phyloP scores from a whole-genome alignment of 2,797 vertebrate species.

The Mormyrops attenuatus region DNA sequence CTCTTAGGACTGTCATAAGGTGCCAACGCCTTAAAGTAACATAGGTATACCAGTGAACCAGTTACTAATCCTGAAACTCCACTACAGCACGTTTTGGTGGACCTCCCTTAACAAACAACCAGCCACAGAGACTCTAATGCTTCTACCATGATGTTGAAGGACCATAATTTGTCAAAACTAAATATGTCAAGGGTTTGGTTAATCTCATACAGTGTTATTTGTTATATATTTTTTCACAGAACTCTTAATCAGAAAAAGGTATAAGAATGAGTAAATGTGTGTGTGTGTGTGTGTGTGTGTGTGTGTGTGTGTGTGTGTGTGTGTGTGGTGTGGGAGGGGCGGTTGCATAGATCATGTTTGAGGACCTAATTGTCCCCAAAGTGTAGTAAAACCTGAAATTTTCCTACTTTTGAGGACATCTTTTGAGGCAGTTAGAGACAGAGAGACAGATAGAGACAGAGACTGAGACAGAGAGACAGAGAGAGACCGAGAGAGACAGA shows the following conservation, averaged over 20 bases:
- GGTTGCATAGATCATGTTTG: too few species aligned
- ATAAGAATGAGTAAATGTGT: background rate
- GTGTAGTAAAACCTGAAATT: too few species aligned
- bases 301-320: too few species aligned
- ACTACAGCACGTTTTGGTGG: background rate
- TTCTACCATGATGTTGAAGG: background rate
- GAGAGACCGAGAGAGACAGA: background rate
- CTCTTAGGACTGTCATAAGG: conserved; percentile 30
- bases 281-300: background rate
- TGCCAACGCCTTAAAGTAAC: conserved; percentile 31
- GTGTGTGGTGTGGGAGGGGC: too few species aligned
- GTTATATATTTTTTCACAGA: background rate
- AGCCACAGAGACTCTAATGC: background rate
- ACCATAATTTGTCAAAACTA: background rate
- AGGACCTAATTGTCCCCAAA: too few species aligned
- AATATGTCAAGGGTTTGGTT: background rate
- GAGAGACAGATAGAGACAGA: too few species aligned
- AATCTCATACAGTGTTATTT: background rate
- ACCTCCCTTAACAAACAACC: conserved; percentile 8
- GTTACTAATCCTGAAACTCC: conserved; percentile 41
- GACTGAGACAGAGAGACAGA: background rate
- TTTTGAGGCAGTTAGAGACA: too few species aligned
- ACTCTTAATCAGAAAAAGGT: background rate
- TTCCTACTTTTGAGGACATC: too few species aligned
- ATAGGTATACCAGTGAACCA: background rate